Base-by-base conservation (phyloP, 1,140 invertebrate species). In the Battus philenor region DNA sequence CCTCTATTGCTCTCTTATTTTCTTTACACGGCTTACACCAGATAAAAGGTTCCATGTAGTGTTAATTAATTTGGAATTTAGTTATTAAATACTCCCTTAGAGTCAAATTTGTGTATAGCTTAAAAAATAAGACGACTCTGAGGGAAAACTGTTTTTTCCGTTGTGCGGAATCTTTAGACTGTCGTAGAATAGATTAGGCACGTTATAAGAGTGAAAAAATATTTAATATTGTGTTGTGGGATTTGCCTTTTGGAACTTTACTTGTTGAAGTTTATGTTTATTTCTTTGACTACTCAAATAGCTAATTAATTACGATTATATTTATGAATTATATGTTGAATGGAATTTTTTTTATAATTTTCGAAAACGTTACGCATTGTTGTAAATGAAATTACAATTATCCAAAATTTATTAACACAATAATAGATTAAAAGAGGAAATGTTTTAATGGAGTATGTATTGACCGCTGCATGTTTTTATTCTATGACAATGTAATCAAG, bases 151-250 rank as follows among this genome's bases (percentile, higher is more conserved):
- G 66, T 71, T 82, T 81, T 85, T 41, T 85, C 78, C 81, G 81
- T 85, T 82, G 78, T 82, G 67, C 81, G 81, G 81, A 85, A 81
- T 62, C 59, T 54, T 80, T 85, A 85, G 81, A 85, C 81, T 85
- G 81, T 81, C 71, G 66, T 85, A 85, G 76, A 61, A 47, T 84
- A 81, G 76, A 68, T 39, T 80, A 79, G 72, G 58, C 58, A 54
- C 55, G 62, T 67, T 73, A 71, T 79, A 77, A 63, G 73, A 77
- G 69, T 27, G 13, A 41, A 58, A 54, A 56, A 60, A 38, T 62
- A 47, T 56, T 53, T 60, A 44, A 63, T 46, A 39, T 31, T 49
- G 45, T 52, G 46, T 27, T 64, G 58, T 59, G 50, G 53, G 51
- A 43, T 56, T 22, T 48, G 58, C 52, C 49, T 50, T 65, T 63